These are phyloP conservation scores for Drosophila ambigua DNA, from an alignment of 1,140 invertebrate genomes.

Conservation along the genomic window DNA sequence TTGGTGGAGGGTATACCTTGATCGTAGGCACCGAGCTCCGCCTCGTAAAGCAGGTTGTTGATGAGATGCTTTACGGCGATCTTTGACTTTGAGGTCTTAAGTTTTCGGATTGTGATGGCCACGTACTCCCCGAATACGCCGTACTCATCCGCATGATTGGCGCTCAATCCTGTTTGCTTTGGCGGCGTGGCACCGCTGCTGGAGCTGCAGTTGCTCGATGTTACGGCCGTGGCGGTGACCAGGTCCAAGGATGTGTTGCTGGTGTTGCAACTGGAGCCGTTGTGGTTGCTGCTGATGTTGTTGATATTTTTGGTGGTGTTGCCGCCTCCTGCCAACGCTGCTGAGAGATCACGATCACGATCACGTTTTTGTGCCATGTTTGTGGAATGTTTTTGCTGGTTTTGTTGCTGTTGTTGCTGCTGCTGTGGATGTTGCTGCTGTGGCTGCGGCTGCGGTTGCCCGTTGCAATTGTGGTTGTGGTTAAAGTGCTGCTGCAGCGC, in stretches of 20 bases:
- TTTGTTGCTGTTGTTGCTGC: constrained; percentile 48
- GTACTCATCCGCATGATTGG: constrained; percentile 74
- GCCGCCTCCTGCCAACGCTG: constrained; percentile 48
- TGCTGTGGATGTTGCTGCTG: constrained; percentile 38
- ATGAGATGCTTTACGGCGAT: constrained; percentile 81
- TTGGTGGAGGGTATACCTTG: constrained; percentile 77
- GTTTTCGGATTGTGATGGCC: constrained; percentile 80
- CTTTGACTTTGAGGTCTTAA: constrained; percentile 80
- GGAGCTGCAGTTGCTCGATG: constrained; percentile 45
- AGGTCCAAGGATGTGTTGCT: constrained; percentile 53
- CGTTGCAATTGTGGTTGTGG: constrained; percentile 61
- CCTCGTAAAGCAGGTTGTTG: constrained; percentile 79
- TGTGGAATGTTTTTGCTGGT: constrained; percentile 75
- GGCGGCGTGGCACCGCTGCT: constrained; percentile 46
- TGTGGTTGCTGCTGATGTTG: constrained; percentile 30
- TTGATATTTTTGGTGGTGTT: constrained; percentile 22
- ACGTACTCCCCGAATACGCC: constrained; percentile 81
- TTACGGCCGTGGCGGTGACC: constrained; percentile 20
- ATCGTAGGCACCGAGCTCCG: constrained; percentile 81
- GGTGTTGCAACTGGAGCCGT: constrained; percentile 9
- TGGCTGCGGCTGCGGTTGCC: constrained; percentile 23
- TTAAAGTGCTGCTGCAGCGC: constrained; percentile 69
- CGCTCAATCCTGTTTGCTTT: constrained; percentile 39
- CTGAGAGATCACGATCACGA: constrained; percentile 78
- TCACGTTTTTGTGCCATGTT: constrained; percentile 80